Base-by-base conservation (phyloP, 2,888 invertebrate genomes). In the Epinotia demarniana region DNA sequence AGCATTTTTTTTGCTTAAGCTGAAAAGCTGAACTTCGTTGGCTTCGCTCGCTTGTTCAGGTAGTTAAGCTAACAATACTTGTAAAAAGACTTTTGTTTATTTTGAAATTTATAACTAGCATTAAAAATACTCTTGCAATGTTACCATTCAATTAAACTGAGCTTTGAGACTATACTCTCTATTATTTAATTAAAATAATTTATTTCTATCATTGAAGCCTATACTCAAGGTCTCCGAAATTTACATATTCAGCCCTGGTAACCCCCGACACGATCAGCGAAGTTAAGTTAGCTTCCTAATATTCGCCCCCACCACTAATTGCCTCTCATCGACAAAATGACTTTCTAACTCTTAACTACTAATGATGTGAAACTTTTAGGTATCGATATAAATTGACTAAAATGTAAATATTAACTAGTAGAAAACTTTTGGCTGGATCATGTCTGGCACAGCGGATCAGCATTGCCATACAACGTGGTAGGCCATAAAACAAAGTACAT, bases 251-350 rank as follows among this genome's bases (percentile, higher is more conserved):
- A 33, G 49, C 46, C 61, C 27, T 11, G 18, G 61, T 46, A 12
- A 63, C 27, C 62, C 62, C 58, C 53, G 33, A 63, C 64, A 64
- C 58, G 64, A 70, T 75, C 63, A 19, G 49, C 23, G 70, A 58
- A 13, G 55, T 60, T 60, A 64, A 75, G 73, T 80, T 80, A 76
- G 71, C 77, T 79, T 79, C 80, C 78, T 77, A 79, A 78, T 75
- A 81, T 82, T 82, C 64, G 64, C 39, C 61, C 80, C 79, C 81
- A 77, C 83, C 82, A 78, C 86, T 87, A 86, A 88, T 87, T 87
- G 83, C 84, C 83, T 79, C 83, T 85, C 82, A 85, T 87, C 85
- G 86, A 84, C 83, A 81, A 81, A 81, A 80, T 78, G 77, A 81
- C 81, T 82, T 82, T 78, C 80, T 79, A 82, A 80, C 80, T 81